Base-by-base conservation (phyloP, 2,888 invertebrate genomes). In the Frankliniella fusca region DNA sequence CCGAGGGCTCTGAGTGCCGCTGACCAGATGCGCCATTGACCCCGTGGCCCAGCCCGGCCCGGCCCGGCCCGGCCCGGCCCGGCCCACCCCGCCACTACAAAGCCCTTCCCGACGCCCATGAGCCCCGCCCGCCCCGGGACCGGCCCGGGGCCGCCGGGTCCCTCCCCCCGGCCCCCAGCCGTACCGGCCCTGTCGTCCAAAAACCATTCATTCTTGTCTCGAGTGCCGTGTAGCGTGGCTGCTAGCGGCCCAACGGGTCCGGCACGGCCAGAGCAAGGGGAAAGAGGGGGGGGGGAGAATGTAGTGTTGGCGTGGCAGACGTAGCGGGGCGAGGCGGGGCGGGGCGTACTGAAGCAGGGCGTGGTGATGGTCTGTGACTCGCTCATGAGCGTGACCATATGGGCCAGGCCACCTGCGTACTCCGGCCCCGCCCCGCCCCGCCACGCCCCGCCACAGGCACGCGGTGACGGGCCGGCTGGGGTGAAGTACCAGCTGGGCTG, bases 131-230 rank as follows among this genome's bases (percentile, higher is more conserved):
- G 38, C n/a, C n/a, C n/a, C n/a, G n/a, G n/a, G 61, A 20, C n/a
- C 70, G 70, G 7, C 70, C 23, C 70, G 65, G 65, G 65, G n/a
- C n/a, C n/a, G 65, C 38, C 38, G 38, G 38, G 38, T 38, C 38
- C 38, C 38, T 38, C 5, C 38, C 38, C 38, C 38, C 38, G 5
- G 38, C 38, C 38, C 38, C 38, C 2, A 5, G 61, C 20, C 70
- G 23, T 11, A 20, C n/a, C 70, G 70, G 7, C 70, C 23, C 70
- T 76, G 70, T 76, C 70, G 27, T 27, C 70, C 27, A 27, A 76
- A 76, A 76, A 76, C 70, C 70, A 76, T 76, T 76, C 70, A 27
- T 76, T 76, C 70, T 76, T 76, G 70, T 76, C 70, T 76, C 61
- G 61, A 61, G 61, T 61, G 61, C 61, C 61, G 61, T 61, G 61